These are phyloP conservation scores for Tragelaphus imberbis DNA, from an alignment of 2,113 vertebrate genomes.

Conservation along the genomic window DNA sequence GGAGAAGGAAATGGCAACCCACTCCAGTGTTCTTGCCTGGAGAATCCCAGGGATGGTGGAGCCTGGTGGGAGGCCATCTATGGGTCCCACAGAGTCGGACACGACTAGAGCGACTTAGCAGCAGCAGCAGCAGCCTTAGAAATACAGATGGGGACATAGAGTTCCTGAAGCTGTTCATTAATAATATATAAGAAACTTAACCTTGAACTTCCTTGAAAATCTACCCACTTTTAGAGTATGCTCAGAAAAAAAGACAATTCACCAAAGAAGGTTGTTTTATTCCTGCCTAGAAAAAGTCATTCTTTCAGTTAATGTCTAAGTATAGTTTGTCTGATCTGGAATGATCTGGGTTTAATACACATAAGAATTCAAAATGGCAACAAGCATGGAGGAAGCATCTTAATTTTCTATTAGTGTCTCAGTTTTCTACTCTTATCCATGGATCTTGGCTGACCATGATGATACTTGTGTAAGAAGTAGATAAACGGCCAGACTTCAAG, in stretches of 20 bases:
- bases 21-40: too few species aligned
- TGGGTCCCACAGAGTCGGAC: too few species aligned
- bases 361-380: not conserved
- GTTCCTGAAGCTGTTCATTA: not conserved
- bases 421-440: not conserved
- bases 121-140: not conserved
- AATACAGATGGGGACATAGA: not conserved
- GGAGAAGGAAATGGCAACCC: too few species aligned
- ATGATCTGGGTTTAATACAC: not conserved
- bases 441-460: not conserved
- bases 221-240: not conserved
- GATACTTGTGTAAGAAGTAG: not conserved
- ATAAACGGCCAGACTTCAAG: not conserved
- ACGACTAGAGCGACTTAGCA: too few species aligned
- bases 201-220: not conserved
- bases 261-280: not conserved
- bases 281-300: not conserved
- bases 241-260: not conserved
- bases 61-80: too few species aligned
- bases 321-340: not conserved
- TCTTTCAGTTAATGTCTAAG: not conserved
- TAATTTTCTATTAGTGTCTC: not conserved
- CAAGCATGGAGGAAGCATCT: not conserved
- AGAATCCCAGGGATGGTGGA: too few species aligned
- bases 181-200: not conserved